Conservation (phyloP, 2,888 invertebrate species). For the Protonemura montana region DNA sequence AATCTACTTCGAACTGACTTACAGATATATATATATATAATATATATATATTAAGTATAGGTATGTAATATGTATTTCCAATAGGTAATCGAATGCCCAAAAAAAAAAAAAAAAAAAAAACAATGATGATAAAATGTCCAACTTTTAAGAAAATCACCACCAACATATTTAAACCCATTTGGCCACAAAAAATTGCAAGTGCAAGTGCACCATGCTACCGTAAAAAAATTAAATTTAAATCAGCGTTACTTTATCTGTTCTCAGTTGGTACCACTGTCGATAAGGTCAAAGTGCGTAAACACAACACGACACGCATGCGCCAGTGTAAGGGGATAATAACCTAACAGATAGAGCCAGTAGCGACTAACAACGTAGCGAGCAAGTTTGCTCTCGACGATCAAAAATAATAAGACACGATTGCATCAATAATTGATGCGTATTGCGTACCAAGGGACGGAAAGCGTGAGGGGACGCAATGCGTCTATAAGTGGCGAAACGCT, state of each 20-base stretch:
- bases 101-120: too few species aligned
- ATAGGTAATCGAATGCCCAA: neutral
- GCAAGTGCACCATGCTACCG: too few species aligned
- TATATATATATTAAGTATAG: neutral
- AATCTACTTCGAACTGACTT: neutral
- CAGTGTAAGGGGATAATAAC: neutral
- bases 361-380: neutral
- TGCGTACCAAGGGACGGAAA: neutral
- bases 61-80: neutral
- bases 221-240: too few species aligned
- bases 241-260: too few species aligned
- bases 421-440: constrained; percentile 24
- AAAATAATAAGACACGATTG: neutral
- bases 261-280: neutral
- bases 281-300: neutral
- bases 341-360: neutral
- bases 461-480: constrained; percentile 3
- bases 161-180: too few species aligned
- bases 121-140: too few species aligned
- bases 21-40: neutral
- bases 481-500: neutral
- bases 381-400: neutral
- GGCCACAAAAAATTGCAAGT: too few species aligned
- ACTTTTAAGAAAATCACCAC: too few species aligned
- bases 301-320: neutral